These are phyloP conservation scores for Actinostola sp. DNA, from an alignment of 92 coral and sea anemone species.

Conservation along the genomic window DNA sequence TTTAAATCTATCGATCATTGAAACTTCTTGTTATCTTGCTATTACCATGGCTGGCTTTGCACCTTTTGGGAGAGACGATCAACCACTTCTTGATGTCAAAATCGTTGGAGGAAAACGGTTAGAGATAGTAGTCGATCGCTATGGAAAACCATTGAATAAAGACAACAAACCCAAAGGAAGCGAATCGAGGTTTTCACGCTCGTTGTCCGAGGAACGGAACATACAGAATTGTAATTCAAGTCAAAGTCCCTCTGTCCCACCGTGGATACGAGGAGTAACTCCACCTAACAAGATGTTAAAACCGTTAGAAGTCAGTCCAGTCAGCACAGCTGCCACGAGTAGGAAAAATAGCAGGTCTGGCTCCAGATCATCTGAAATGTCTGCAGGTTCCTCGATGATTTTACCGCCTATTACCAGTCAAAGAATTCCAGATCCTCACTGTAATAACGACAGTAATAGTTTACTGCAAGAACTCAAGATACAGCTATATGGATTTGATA, in stretches of 20 bases:
- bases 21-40: not conserved
- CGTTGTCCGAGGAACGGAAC: slow-evolving; percentile 17
- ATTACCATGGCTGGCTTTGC: slow-evolving; percentile 77
- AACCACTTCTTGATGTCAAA: slow-evolving; percentile 74
- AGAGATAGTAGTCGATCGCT: slow-evolving; percentile 69
- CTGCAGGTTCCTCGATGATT: slow-evolving; percentile 46
- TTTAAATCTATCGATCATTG: not conserved
- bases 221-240: slow-evolving; percentile 2
- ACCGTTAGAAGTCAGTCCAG: slow-evolving; percentile 40
- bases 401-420: slow-evolving; percentile 67
- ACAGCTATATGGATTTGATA: slow-evolving; percentile 55
- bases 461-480: slow-evolving; percentile 34
- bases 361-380: slow-evolving; percentile 9
- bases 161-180: not conserved
- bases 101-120: slow-evolving; percentile 84
- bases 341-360: slow-evolving; percentile 16
- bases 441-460: slow-evolving; percentile 8
- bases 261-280: slow-evolving; percentile 68
- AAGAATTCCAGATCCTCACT: not conserved
- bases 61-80: slow-evolving; percentile 91
- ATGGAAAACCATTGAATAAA: slow-evolving; percentile 56
- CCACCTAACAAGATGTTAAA: slow-evolving; percentile 72
- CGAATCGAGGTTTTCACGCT: slow-evolving; percentile 28
- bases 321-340: too few species aligned
- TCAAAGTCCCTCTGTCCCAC: slow-evolving; percentile 54